Percentiles rank a stretch among this genome's conserved stretches.
Conservation (phyloP, 1,140 invertebrate genomes). For the Cotesia chilonis region DNA sequence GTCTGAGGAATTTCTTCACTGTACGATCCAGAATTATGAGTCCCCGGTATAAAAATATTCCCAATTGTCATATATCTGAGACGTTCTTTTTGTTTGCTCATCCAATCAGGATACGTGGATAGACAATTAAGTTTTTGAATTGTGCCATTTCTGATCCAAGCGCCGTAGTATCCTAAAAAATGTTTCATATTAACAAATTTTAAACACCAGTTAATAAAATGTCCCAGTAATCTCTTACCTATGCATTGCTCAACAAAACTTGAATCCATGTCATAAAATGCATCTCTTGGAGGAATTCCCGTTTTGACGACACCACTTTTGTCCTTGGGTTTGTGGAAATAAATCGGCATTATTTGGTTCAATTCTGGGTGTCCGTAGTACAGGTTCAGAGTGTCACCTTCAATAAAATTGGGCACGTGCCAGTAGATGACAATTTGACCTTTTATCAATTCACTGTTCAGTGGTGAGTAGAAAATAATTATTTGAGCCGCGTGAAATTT, state of each 20-base stretch:
- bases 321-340: too few species aligned
- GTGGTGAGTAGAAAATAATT: too few species aligned
- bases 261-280: neutral
- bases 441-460: too few species aligned
- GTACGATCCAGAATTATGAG: slow-evolving; percentile 25
- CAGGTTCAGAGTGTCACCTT: too few species aligned
- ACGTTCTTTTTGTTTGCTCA: slow-evolving; percentile 8
- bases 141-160: slow-evolving; percentile 1
- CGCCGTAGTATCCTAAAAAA: slow-evolving; percentile 1
- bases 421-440: too few species aligned
- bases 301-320: too few species aligned
- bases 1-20: neutral
- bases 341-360: too few species aligned
- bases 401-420: too few species aligned
- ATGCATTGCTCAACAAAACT: neutral
- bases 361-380: too few species aligned
- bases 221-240: neutral
- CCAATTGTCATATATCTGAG: neutral
- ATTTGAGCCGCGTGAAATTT: too few species aligned
- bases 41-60: slow-evolving; percentile 23
- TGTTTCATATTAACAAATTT: neutral
- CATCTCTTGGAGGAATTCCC: neutral
- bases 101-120: slow-evolving; percentile 17
- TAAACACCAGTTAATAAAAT: too few species aligned
- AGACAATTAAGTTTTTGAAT: neutral